A percentile compares a stretch with the other conserved stretches of the same genome.
Conservation (phyloP, 2,797 vertebrate genomes). For the Eidolon dupreanum region DNA sequence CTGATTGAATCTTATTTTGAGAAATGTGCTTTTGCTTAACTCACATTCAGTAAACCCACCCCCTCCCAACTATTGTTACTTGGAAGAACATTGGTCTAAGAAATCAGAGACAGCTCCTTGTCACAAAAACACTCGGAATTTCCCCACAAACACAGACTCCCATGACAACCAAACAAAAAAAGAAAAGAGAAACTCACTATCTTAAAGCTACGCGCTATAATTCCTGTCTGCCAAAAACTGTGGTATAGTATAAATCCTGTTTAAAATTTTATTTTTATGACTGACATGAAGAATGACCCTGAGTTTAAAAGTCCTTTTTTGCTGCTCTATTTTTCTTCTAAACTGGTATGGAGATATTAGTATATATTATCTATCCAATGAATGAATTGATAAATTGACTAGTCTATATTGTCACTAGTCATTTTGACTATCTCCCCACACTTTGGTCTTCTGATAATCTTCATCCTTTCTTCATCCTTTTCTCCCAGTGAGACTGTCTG, state of each 20-base stretch:
- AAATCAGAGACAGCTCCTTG: conserved; percentile 19
- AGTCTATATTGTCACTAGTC: neutral
- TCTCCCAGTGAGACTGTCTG: neutral
- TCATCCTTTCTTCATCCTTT: neutral
- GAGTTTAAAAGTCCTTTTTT: conserved; percentile 29
- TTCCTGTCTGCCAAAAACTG: neutral
- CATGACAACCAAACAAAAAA: conserved; percentile 70
- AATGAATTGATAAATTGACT: neutral
- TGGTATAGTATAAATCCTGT: neutral
- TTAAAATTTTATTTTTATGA: conserved; percentile 15
- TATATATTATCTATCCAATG: neutral
- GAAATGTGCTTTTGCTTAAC: neutral
- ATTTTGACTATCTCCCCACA: neutral
- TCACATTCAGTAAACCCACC: neutral
- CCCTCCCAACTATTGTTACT: neutral
- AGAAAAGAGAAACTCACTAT: conserved; percentile 1
- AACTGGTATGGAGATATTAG: neutral
- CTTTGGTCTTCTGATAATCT: neutral
- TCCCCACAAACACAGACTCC: conserved; percentile 46
- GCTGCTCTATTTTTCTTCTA: neutral
- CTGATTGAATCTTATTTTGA: neutral
- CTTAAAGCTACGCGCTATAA: neutral
- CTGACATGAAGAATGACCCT: neutral
- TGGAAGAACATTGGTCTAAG: conserved; percentile 2
- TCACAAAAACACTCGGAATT: conserved; percentile 51